Evolutionary conservation across 2,797 vertebrate species (phyloP).

Genomic region (Hydrolagus colliei): DNA sequence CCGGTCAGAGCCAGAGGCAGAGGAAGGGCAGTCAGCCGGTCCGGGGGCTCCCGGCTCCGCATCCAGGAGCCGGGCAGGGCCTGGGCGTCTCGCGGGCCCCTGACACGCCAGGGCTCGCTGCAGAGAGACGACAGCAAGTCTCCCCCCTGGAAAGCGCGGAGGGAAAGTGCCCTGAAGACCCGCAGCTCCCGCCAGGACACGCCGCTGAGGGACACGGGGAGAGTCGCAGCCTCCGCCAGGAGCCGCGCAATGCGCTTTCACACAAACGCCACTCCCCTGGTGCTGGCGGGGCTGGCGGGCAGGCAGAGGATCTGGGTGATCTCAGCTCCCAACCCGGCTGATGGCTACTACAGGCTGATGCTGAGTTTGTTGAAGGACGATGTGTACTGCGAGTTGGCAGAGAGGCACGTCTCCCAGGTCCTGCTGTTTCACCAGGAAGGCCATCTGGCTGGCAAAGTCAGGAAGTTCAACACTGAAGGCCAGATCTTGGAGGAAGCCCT

Average conservation of each 20-base stretch:
- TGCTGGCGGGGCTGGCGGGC: slow-evolving; percentile 85
- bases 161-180: slow-evolving; percentile 45
- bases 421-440: slow-evolving; percentile 87
- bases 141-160: slow-evolving; percentile 35
- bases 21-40: background rate
- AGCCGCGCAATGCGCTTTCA: slow-evolving; percentile 66
- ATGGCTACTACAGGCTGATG: slow-evolving; percentile 94
- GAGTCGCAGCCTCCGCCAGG: slow-evolving; percentile 48
- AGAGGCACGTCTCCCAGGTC: slow-evolving; percentile 87
- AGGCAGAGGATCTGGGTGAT: slow-evolving; percentile 89
- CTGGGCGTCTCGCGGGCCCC: slow-evolving; percentile 44
- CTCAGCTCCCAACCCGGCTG: slow-evolving; percentile 83
- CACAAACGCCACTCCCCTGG: slow-evolving; percentile 72
- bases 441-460: slow-evolving; percentile 78
- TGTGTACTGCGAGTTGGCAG: slow-evolving; percentile 89
- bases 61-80: slow-evolving; percentile 42
- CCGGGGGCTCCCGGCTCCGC: background rate
- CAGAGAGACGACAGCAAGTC: slow-evolving; percentile 36
- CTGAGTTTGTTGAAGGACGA: slow-evolving; percentile 88
- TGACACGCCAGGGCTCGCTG: slow-evolving; percentile 40
- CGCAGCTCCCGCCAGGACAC: slow-evolving; percentile 43
- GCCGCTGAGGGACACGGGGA: slow-evolving; percentile 67
- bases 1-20: background rate
- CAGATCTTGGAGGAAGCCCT: slow-evolving; percentile 83
- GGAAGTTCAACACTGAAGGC: slow-evolving; percentile 81